These are phyloP conservation scores for Oreortyx pictus DNA, from an alignment of 2,797 vertebrate species.

Conservation along the genomic window DNA sequence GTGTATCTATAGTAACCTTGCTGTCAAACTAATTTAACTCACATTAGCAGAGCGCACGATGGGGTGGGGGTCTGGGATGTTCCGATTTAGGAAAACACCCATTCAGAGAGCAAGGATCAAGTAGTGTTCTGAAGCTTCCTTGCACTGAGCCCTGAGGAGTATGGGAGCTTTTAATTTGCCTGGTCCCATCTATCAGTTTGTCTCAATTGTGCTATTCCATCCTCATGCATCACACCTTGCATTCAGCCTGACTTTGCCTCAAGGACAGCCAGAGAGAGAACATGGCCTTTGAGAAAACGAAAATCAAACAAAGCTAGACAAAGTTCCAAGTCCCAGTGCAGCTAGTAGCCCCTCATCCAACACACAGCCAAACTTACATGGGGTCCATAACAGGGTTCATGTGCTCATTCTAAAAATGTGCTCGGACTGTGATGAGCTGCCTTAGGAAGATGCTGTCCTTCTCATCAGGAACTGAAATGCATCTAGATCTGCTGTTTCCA, in stretches of 20 bases:
- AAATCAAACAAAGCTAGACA: neutral
- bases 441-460: neutral
- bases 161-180: neutral
- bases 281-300: neutral
- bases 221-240: neutral
- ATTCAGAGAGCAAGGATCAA: neutral
- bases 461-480: neutral
- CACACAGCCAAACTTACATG: neutral
- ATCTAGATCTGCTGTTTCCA: neutral
- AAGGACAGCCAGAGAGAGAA: neutral
- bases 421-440: accelerated
- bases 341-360: neutral
- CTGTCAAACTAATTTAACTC: neutral
- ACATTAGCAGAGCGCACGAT: neutral
- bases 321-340: neutral
- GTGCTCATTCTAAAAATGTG: neutral
- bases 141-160: neutral
- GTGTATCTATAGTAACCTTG: neutral
- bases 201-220: neutral
- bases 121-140: neutral
- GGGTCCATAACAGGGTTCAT: neutral
- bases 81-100: neutral
- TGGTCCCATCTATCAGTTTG: neutral
- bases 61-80: neutral
- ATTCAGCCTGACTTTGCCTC: neutral